Evolutionary conservation across 2,113 vertebrate genomes (phyloP).

Genomic region (Aphyosemion australe): DNA sequence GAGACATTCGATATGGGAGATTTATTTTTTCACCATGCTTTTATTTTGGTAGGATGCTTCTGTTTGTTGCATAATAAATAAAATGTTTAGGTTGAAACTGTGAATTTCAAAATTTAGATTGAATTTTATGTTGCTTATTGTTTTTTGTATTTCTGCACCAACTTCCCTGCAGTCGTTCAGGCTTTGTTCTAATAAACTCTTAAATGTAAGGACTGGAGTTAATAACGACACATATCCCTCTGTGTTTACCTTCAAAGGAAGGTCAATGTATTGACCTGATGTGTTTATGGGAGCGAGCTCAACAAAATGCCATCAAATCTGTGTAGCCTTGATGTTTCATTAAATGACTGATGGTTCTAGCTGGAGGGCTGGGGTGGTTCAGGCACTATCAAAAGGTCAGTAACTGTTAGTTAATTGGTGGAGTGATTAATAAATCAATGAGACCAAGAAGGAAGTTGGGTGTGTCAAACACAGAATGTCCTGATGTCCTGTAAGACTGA

Average conservation of each 20-base stretch:
- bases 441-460: conserved; percentile 73
- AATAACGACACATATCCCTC: conserved; percentile 43
- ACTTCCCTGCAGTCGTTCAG: conserved; percentile 23
- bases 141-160: background rate
- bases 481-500: no score
- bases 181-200: conserved; percentile 47
- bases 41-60: no score
- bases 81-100: no score
- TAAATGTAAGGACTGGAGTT: conserved; percentile 53
- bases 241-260: conserved; percentile 70
- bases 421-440: conserved; percentile 98
- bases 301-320: conserved; percentile 90
- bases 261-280: conserved; percentile 87
- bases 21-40: no score
- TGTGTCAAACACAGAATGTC: conserved; percentile 40
- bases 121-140: background rate
- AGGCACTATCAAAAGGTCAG: conserved; percentile 89
- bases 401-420: conserved; percentile 96
- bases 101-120: no score
- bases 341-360: conserved; percentile 90
- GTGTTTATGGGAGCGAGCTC: conserved; percentile 80
- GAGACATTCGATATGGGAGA: no score
- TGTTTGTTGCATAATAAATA: no score
- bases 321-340: conserved; percentile 93
- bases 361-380: conserved; percentile 66